Percentiles rank a stretch among this genome's conserved stretches.
Conservation (phyloP, 2,113 vertebrate species). For the Mohoua ochrocephala region DNA sequence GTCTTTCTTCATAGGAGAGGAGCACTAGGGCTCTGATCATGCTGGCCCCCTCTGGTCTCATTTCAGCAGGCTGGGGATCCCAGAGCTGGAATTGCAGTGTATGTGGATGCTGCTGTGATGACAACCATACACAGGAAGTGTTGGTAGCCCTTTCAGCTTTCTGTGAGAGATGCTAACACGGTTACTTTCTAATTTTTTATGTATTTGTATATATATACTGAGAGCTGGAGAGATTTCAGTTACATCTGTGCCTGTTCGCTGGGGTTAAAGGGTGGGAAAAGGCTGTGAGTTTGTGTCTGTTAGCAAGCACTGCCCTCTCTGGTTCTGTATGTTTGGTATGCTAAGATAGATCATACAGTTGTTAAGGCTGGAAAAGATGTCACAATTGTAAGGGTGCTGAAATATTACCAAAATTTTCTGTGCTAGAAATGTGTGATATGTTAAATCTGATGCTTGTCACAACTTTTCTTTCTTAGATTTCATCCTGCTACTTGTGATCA, state of each 20-base stretch:
- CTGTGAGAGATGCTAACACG: neutral
- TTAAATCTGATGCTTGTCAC: neutral
- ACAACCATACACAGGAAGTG: neutral
- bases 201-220: neutral
- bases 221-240: neutral
- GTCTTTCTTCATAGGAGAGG: neutral
- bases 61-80: neutral
- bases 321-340: neutral
- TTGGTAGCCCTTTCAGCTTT: neutral
- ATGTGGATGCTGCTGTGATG: neutral
- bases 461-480: neutral
- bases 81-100: neutral
- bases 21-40: neutral
- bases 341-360: neutral
- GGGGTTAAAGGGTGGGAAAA: neutral
- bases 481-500: neutral
- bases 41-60: neutral
- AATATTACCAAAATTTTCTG: neutral
- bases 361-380: neutral
- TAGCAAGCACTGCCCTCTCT: neutral
- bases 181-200: neutral
- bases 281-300: rapidly evolving
- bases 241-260: neutral
- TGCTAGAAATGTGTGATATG: neutral
- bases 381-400: neutral